phyloP scores from a whole-genome alignment of 2,797 vertebrate species.

The Sternarchorhynchus goeldii region DNA sequence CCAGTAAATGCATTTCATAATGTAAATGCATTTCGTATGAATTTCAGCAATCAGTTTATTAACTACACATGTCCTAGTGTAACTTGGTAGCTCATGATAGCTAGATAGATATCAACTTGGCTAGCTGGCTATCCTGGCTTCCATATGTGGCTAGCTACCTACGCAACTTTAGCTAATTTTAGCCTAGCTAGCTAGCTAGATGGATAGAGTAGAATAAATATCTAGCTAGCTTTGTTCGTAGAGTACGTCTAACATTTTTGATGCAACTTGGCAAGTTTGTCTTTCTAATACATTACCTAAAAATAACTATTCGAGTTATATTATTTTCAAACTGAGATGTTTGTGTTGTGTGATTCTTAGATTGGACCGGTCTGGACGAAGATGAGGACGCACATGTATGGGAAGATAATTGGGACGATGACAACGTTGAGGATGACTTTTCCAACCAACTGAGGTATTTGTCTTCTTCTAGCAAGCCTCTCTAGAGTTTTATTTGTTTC shows the following conservation, averaged over 20 bases:
- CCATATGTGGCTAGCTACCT: no score
- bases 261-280: neutral
- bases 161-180: no score
- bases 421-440: conserved; percentile 98
- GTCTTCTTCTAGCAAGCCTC: neutral
- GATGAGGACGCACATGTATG: conserved; percentile 98
- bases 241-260: no score
- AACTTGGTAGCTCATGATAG: neutral
- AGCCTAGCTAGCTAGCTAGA: no score
- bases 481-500: neutral
- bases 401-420: conserved; percentile 99
- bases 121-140: no score
- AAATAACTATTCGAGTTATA: no score
- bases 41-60: neutral
- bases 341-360: conserved; percentile 66
- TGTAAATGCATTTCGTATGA: no score
- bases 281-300: neutral
- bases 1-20: neutral
- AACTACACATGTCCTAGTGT: no score
- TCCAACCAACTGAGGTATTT: conserved; percentile 94
- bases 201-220: neutral
- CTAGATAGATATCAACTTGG: neutral
- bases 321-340: neutral
- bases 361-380: conserved; percentile 97
- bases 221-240: neutral